Evolutionary conservation across 2,113 vertebrate species (phyloP).

Genomic region (Sphaerodactylus townsendi): DNA sequence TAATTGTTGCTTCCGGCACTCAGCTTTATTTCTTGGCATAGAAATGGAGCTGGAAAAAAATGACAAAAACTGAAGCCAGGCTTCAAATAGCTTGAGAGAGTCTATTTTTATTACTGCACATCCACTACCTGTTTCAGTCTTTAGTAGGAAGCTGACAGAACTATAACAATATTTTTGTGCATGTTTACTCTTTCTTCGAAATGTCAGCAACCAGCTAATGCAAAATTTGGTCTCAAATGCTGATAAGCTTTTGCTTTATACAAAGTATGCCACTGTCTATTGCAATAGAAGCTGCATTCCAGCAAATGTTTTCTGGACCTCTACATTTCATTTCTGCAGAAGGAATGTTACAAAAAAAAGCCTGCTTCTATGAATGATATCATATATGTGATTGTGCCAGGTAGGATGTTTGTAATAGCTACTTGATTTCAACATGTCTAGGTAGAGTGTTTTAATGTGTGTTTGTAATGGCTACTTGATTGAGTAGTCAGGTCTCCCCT

Average conservation of each 20-base stretch:
- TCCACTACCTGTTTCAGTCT: slow-evolving; percentile 61
- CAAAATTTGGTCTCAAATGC: background rate
- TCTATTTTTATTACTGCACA: slow-evolving; percentile 65
- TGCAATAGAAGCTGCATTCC: too few species aligned
- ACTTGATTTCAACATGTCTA: too few species aligned
- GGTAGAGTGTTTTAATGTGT: too few species aligned
- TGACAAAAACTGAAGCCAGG: slow-evolving; percentile 46
- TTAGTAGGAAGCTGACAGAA: slow-evolving; percentile 62
- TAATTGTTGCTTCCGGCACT: slow-evolving; percentile 37
- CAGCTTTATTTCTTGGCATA: slow-evolving; percentile 48
- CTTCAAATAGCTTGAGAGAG: slow-evolving; percentile 61
- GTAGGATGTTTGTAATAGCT: background rate
- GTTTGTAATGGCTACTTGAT: background rate
- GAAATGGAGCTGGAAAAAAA: slow-evolving; percentile 44
- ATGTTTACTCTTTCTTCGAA: background rate
- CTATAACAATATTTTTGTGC: slow-evolving; percentile 46
- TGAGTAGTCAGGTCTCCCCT: too few species aligned
- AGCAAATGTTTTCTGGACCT: background rate
- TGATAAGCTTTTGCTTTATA: background rate
- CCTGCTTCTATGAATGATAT: background rate
- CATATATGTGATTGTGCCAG: too few species aligned
- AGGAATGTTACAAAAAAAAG: background rate
- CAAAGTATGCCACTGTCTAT: background rate
- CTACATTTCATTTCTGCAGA: slow-evolving; percentile 12
- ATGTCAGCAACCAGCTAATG: background rate